Base-by-base conservation (phyloP, 2,797 vertebrate genomes). In the Spea hammondii region DNA sequence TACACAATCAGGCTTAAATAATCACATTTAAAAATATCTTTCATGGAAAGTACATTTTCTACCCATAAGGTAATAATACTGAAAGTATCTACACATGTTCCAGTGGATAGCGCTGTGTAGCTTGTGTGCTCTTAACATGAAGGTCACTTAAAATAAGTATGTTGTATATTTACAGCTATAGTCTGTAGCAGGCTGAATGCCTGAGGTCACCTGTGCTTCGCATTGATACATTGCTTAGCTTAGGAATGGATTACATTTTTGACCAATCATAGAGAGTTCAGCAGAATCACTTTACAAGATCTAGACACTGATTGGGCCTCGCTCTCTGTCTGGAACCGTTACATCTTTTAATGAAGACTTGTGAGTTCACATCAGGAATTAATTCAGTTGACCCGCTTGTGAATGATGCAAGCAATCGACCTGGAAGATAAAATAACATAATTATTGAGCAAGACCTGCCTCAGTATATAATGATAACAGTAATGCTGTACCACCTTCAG, bases 401-500 rank as follows among this genome's bases (percentile, higher is more conserved):
- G 88, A 96, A 96, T 0, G 87, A 92, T 83, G 92, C 93, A 6
- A 97, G 92, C 45, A 89, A 87, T 79, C 90, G 93, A 73, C 95
- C 95, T 96, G 89, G 77, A 84, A 76, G 84, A 57, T 79, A 86
- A 88, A 86, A 67, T 78, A 70, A 82, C 79, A n/a, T n/a, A 32
- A 32, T 32, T 32, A 32, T 3, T 32, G 32, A 32, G 32, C 32
- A 32, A 32, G 32, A 32, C 32, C 32, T n/a, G n/a, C n/a, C n/a
- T n/a, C n/a, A n/a, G n/a, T n/a, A n/a, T n/a, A n/a, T n/a, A n/a
- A n/a, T n/a, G n/a, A n/a, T n/a, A n/a, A n/a, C n/a, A n/a, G n/a
- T n/a, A n/a, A n/a, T n/a, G n/a, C n/a, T n/a, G n/a, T n/a, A n/a
- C n/a, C n/a, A n/a, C n/a, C n/a, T n/a, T n/a, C n/a, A n/a, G n/a